Percentiles rank a stretch among this genome's conserved stretches.
Evolutionary conservation across 64 coral and sea anemone genomes (phyloP).

Genomic region (Stylophora pistillata): DNA sequence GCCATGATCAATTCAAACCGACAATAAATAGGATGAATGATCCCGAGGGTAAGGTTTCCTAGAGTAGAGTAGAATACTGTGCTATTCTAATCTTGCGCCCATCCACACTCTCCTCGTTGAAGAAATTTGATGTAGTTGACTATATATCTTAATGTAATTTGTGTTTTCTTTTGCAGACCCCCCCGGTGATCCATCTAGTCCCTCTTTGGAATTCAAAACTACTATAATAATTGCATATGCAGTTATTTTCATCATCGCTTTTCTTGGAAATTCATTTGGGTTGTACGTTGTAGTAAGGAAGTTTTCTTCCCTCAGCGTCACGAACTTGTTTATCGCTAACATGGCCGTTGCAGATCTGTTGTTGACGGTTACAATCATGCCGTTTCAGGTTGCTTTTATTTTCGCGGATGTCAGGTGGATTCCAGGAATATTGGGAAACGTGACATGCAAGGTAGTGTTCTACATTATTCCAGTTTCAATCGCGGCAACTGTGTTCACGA

Average conservation of each 20-base stretch:
- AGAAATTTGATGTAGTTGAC: too few species aligned
- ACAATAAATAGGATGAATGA: too few species aligned
- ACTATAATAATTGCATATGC: slow-evolving; percentile 25
- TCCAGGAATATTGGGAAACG: slow-evolving; percentile 25
- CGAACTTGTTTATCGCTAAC: slow-evolving; percentile 58
- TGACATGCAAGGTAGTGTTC: slow-evolving; percentile 51
- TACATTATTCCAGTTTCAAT: slow-evolving; percentile 51
- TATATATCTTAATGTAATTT: background rate
- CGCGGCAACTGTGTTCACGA: slow-evolving; percentile 48
- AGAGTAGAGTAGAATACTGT: too few species aligned
- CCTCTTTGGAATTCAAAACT: background rate
- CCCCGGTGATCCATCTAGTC: background rate
- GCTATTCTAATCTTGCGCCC: too few species aligned
- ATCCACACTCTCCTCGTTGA: too few species aligned
- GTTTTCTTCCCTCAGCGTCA: slow-evolving; percentile 14
- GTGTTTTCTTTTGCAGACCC: background rate
- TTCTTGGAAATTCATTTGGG: slow-evolving; percentile 52
- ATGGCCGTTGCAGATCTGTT: slow-evolving; percentile 55
- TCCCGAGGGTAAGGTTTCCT: too few species aligned
- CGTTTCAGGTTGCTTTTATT: slow-evolving; percentile 1
- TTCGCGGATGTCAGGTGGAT: background rate
- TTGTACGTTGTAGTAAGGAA: slow-evolving; percentile 47
- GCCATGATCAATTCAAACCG: too few species aligned
- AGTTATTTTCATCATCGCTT: slow-evolving; percentile 25
- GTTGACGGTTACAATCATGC: slow-evolving; percentile 37